Percentiles rank a stretch among this genome's conserved stretches.
Conservation (phyloP, 2,888 invertebrate species). For the Lepetodrilus schrolli region DNA sequence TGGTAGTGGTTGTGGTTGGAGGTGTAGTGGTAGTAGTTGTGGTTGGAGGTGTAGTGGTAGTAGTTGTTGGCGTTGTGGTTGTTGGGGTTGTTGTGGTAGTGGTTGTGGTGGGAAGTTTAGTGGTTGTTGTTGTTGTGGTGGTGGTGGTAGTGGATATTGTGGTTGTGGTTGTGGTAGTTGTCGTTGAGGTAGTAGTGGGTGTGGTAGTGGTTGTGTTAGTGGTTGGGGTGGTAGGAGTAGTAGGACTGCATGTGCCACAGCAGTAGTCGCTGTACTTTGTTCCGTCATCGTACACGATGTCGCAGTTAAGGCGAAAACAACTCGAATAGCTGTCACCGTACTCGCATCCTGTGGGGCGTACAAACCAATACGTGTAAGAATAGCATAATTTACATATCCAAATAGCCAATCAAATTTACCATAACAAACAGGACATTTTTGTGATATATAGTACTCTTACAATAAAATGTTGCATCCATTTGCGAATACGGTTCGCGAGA, state of each 20-base stretch:
- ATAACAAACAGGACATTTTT: background rate
- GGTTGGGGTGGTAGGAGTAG: background rate
- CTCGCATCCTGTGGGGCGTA: conserved; percentile 5
- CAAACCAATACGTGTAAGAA: too few relatives aligned
- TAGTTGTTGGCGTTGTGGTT: background rate
- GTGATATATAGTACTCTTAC: background rate
- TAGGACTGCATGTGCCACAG: conserved; percentile 41
- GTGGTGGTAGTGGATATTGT: background rate
- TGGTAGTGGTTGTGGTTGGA: background rate
- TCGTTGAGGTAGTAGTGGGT: conserved; percentile 1
- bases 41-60: background rate
- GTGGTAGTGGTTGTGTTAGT: conserved; percentile 28
- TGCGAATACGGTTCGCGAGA: too few relatives aligned
- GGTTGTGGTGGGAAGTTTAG: background rate
- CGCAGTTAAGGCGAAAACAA: background rate
- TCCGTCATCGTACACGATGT: background rate
- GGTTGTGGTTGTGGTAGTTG: background rate
- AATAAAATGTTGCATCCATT: too few relatives aligned
- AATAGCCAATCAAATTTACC: background rate
- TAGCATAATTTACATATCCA: too few relatives aligned
- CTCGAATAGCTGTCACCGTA: conserved; percentile 4
- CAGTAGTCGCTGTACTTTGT: conserved; percentile 24
- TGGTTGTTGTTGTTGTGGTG: background rate
- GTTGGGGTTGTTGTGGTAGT: background rate
- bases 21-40: background rate